Evolutionary conservation across 2,888 invertebrate genomes (phyloP).

Genomic region (Dastarcus helophoroides): DNA sequence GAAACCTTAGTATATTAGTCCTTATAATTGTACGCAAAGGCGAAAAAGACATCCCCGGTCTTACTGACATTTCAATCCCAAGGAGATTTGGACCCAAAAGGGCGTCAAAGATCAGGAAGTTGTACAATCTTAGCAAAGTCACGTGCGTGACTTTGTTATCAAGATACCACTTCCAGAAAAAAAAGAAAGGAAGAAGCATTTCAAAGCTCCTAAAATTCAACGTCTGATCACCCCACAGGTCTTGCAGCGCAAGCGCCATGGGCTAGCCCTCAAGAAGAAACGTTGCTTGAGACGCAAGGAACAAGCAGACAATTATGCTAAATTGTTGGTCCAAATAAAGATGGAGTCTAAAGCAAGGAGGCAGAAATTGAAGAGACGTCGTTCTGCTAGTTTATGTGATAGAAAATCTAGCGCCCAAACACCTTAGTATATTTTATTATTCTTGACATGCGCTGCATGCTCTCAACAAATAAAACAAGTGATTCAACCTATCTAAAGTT

Average conservation of each 20-base stretch:
- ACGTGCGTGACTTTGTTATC: constrained; percentile 93
- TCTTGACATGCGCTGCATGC: too few species aligned
- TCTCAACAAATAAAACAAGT: too few species aligned
- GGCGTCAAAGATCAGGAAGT: constrained; percentile 91
- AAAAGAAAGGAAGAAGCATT: constrained; percentile 63
- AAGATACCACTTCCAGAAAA: constrained; percentile 80
- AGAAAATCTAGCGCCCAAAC: constrained; percentile 64
- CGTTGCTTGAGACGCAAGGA: constrained; percentile 72
- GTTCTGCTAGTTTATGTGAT: constrained; percentile 76
- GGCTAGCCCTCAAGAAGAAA: constrained; percentile 78
- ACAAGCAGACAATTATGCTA: constrained; percentile 83
- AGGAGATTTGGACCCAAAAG: constrained; percentile 95
- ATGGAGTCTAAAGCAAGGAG: constrained; percentile 79
- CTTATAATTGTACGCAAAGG: constrained; percentile 94
- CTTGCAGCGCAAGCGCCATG: constrained; percentile 80
- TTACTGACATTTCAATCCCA: constrained; percentile 89
- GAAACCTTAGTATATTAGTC: constrained; percentile 91
- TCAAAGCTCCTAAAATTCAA: constrained; percentile 90
- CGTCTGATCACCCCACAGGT: constrained; percentile 85
- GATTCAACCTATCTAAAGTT: too few species aligned
- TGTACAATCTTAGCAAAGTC: constrained; percentile 92
- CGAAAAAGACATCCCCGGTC: constrained; percentile 86
- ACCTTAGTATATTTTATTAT: too few species aligned
- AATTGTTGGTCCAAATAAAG: constrained; percentile 81
- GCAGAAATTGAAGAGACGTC: constrained; percentile 69